Percentiles rank a stretch among this genome's conserved stretches.
phyloP scores from a whole-genome alignment of 2,888 invertebrate genomes.

The Oxystoma pomonae region DNA sequence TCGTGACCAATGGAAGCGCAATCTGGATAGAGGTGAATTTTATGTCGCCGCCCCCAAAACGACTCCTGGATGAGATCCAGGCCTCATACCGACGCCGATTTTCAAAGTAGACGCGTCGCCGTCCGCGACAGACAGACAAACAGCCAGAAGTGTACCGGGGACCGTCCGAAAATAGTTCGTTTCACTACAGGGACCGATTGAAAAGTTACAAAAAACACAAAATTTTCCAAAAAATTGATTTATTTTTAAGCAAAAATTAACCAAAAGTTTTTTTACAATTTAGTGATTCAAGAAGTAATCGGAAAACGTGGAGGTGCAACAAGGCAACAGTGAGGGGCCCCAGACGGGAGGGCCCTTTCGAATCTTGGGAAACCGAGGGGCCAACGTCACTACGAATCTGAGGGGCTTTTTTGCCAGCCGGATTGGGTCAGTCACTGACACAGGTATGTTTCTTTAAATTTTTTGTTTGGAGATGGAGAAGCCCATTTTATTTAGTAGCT shows the following conservation, averaged over 20 bases:
- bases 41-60: constrained; percentile 24
- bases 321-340: not conserved
- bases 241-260: too few relatives aligned
- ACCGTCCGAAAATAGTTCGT: constrained; percentile 9
- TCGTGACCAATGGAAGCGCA: constrained; percentile 13
- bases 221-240: too few relatives aligned
- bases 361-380: constrained; percentile 21
- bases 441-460: constrained; percentile 54
- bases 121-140: constrained; percentile 10
- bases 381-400: constrained; percentile 57
- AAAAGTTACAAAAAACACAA: too few relatives aligned
- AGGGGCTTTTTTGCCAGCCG: constrained; percentile 67
- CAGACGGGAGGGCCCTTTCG: constrained; percentile 21
- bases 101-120: constrained; percentile 23
- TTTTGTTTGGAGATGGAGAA: too few relatives aligned
- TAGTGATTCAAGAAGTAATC: not conserved
- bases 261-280: not conserved
- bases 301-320: not conserved
- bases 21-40: constrained; percentile 17
- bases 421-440: constrained; percentile 65
- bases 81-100: constrained; percentile 21
- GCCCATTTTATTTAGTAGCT: too few relatives aligned
- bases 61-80: constrained; percentile 19
- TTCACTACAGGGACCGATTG: not conserved
- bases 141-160: constrained; percentile 16